Evolutionary conservation across 2,113 vertebrate species (phyloP).

Genomic region (Platysternon megacephalum): DNA sequence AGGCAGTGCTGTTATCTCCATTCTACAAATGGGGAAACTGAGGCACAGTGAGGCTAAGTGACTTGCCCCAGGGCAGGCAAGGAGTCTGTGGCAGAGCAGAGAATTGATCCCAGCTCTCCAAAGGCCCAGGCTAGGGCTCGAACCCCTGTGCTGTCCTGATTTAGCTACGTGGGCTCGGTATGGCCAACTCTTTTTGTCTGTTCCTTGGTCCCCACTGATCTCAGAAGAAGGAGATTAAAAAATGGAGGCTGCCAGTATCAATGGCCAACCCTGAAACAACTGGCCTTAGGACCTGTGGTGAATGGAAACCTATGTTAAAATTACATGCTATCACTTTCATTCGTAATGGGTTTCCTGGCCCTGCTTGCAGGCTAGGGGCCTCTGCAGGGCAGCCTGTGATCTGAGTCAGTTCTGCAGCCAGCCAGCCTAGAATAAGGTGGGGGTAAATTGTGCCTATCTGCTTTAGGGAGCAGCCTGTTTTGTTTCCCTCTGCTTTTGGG

Average conservation of each 20-base stretch:
- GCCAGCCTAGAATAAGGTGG: not conserved
- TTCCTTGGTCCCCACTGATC: not conserved
- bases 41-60: not conserved
- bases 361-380: too few relatives aligned
- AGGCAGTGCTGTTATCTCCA: not conserved
- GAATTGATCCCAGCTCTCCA: not conserved
- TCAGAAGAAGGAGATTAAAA: not conserved
- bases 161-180: not conserved
- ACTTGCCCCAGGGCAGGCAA: not conserved
- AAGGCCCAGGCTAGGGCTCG: not conserved
- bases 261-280: not conserved
- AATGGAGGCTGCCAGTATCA: not conserved
- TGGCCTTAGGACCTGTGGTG: not conserved
- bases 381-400: not conserved
- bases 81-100: not conserved
- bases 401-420: too few relatives aligned
- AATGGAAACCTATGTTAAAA: not conserved
- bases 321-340: not conserved
- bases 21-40: not conserved
- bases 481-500: not conserved
- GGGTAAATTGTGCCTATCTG: not conserved
- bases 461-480: not conserved
- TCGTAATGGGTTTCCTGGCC: not conserved
- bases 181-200: not conserved
- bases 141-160: not conserved